phyloP scores from a whole-genome alignment of 2,797 vertebrate species.

The Eulemur coronatus region DNA sequence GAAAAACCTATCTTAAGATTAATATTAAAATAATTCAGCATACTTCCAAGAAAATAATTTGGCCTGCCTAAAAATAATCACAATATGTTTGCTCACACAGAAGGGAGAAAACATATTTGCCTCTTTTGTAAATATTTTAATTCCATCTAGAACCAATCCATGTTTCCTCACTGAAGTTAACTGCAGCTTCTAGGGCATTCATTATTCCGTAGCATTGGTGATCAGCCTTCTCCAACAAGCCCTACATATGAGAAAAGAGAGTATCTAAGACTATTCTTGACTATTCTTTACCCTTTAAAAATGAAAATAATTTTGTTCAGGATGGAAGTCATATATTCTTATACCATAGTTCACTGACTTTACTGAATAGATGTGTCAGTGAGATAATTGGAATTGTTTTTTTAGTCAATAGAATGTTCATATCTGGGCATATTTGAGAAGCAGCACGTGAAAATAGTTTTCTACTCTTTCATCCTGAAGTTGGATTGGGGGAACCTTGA shows the following conservation, averaged over 20 bases:
- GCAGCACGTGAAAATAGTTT: neutral
- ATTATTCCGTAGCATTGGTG: neutral
- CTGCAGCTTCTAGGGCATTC: neutral
- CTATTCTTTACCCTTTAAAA: constrained; percentile 25
- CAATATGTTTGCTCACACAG: constrained; percentile 9
- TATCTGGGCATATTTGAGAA: neutral
- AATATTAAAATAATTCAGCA: constrained; percentile 64
- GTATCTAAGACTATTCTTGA: constrained; percentile 3
- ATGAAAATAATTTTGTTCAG: constrained; percentile 15
- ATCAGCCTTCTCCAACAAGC: neutral
- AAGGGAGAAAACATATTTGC: neutral
- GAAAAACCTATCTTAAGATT: constrained; percentile 72
- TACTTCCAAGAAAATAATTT: constrained; percentile 53
- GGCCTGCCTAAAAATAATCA: constrained; percentile 47
- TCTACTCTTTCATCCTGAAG: neutral
- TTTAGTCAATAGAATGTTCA: neutral
- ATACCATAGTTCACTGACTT: neutral
- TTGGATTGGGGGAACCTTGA: neutral
- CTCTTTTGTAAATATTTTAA: constrained; percentile 52
- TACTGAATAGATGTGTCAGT: neutral
- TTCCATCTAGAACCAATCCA: neutral
- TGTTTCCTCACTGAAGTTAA: constrained; percentile 4
- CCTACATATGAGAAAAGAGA: neutral
- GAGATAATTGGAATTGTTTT: neutral
- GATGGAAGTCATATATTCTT: neutral